Conservation (phyloP, 1,140 invertebrate genomes). For the Panagrolaimus sp. region DNA sequence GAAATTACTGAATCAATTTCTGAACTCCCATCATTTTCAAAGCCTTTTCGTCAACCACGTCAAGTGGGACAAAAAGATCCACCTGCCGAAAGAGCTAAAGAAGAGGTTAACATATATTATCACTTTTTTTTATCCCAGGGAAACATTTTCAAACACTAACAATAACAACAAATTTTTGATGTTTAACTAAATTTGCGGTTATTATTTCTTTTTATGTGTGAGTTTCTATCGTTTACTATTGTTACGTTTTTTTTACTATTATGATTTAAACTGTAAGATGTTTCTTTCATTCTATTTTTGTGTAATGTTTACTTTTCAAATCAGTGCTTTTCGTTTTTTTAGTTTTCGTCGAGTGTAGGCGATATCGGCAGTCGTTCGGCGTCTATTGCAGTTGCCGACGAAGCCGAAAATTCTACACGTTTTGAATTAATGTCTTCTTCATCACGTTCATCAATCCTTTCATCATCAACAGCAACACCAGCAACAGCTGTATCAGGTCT, state of each 20-base stretch:
- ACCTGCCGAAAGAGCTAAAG: not conserved
- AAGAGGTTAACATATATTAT: not conserved
- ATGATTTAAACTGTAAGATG: no score
- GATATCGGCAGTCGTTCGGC: constrained; percentile 5
- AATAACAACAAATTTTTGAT: no score
- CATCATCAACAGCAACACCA: constrained; percentile 4
- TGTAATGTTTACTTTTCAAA: no score
- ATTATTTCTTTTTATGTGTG: no score
- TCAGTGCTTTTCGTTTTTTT: not conserved
- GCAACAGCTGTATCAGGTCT: not conserved
- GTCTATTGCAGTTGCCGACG: constrained; percentile 6
- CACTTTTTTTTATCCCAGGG: no score
- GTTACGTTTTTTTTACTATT: no score
- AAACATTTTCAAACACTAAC: no score
- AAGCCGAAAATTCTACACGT: not conserved
- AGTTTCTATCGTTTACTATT: no score
- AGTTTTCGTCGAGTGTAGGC: constrained; percentile 10
- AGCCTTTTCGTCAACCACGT: not conserved
- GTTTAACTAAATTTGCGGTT: no score
- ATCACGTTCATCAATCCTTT: constrained; percentile 5
- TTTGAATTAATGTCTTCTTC: constrained; percentile 11
- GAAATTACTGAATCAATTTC: constrained; percentile 56
- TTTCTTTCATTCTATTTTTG: no score
- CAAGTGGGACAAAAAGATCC: not conserved
- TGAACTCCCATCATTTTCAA: constrained; percentile 43